Base-by-base conservation (phyloP, 2,888 invertebrate species). In the Nowickia ferox region DNA sequence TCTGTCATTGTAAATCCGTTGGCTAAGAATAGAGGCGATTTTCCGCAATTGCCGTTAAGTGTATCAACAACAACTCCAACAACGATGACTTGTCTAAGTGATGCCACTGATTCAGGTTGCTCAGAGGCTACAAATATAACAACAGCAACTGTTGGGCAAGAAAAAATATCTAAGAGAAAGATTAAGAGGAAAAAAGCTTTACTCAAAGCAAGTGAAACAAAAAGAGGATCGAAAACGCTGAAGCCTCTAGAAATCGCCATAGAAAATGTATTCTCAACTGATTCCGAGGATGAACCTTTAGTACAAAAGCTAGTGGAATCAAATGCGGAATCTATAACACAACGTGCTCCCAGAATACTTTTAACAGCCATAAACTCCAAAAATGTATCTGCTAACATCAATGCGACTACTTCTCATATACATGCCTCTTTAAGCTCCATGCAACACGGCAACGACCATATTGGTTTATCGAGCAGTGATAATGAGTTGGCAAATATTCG, bases 401-500 rank as follows among this genome's bases (percentile, higher is more conserved):
- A 42, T 42, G 46, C 76, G 9, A 11, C 66, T 19, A 9, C 71
- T n/a, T 15, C 79, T 40, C 57, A 55, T 51, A 17, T 78, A 11
- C 61, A 82, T 17, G 15, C 38, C 42, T 63, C 66, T 0, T 42
- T 79, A 55, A 48, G 83, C 9, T 75, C 87, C 11, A 63, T 68
- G 46, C 79, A 83, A 11, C 75, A 85, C 2, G 77, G 87, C 46
- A 72, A 88, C 44, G 91, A 91, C 61, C 90, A 91, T 66, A 90
- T 91, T 87, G 90, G 92, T 65, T 89, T 92, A 61, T 92, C 94
- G 69, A 96, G 96, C 53, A 95, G 96, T 89, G 96, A 96, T 92
- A 96, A 96, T 94, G 96, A 96, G 91, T 57, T 88, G 38, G 83
- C 87, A 40, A 93, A 96, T 81, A 96, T 96, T n/a, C 95, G 95